These are phyloP conservation scores for Azorinus chamasolen DNA, from an alignment of 2,888 invertebrate species.

Conservation along the genomic window DNA sequence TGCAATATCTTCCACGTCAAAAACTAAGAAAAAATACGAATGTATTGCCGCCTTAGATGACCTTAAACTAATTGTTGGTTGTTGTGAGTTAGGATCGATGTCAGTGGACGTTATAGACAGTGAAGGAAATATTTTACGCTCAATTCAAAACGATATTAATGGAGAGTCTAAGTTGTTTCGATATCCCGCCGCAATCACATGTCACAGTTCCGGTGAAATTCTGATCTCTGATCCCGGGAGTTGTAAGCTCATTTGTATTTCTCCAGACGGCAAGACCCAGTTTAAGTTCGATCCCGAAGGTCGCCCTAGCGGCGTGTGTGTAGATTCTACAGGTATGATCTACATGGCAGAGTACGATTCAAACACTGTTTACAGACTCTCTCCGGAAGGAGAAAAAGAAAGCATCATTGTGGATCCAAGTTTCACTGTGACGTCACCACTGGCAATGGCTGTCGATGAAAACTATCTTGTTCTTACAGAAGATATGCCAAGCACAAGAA, in stretches of 20 bases:
- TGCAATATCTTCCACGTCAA: constrained; percentile 51
- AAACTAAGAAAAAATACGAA: constrained; percentile 66
- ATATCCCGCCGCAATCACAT: constrained; percentile 65
- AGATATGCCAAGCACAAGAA: constrained; percentile 65
- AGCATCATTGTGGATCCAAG: constrained; percentile 43
- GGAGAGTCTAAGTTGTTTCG: constrained; percentile 48
- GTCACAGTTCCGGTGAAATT: constrained; percentile 52
- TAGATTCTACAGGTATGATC: constrained; percentile 48
- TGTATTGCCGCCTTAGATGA: constrained; percentile 62
- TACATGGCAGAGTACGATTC: constrained; percentile 66
- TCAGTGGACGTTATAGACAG: constrained; percentile 65
- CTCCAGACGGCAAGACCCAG: constrained; percentile 44
- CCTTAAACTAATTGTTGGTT: constrained; percentile 60
- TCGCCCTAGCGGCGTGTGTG: constrained; percentile 65
- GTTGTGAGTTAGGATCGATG: constrained; percentile 60
- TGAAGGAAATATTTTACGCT: constrained; percentile 58
- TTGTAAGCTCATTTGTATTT: constrained; percentile 57
- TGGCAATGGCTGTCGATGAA: constrained; percentile 46
- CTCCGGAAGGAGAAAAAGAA: constrained; percentile 43
- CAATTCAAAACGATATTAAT: constrained; percentile 45
- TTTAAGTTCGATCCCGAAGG: constrained; percentile 59
- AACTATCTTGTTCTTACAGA: constrained; percentile 61
- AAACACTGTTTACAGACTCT: constrained; percentile 50
- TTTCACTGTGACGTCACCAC: constrained; percentile 52
- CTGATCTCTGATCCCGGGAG: constrained; percentile 66